Conservation (phyloP, 1,140 invertebrate species). For the Euwallacea similis region DNA sequence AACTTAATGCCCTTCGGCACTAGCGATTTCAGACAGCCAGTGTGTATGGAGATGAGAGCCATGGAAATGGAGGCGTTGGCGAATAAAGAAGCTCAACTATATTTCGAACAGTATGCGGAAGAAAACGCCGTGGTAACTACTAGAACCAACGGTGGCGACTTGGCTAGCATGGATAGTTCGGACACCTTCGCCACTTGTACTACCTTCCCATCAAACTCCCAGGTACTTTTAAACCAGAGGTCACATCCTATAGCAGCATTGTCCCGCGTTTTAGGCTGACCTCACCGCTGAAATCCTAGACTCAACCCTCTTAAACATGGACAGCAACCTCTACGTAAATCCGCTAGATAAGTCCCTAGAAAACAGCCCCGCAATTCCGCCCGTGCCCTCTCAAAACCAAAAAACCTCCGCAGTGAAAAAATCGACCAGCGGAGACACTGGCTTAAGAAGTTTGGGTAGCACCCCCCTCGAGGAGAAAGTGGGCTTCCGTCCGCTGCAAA, state of each 20-base stretch:
- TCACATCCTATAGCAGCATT: too few relatives aligned
- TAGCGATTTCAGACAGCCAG: constrained; percentile 74
- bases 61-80: constrained; percentile 58
- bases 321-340: constrained; percentile 90
- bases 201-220: constrained; percentile 88
- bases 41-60: constrained; percentile 78
- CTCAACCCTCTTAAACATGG: constrained; percentile 54
- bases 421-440: constrained; percentile 75
- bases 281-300: constrained; percentile 69
- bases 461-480: constrained; percentile 57
- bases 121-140: constrained; percentile 30
- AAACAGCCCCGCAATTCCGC: constrained; percentile 46
- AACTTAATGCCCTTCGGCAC: constrained; percentile 80
- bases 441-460: constrained; percentile 59
- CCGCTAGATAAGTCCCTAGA: constrained; percentile 72
- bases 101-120: constrained; percentile 50
- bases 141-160: constrained; percentile 58
- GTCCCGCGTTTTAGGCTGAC: constrained; percentile 61
- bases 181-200: constrained; percentile 95
- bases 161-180: constrained; percentile 78
- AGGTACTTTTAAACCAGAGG: constrained; percentile 40
- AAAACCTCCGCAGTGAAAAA: constrained; percentile 64
- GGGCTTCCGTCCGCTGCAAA: constrained; percentile 57
- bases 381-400: constrained; percentile 44
- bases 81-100: constrained; percentile 43